Conservation (phyloP, 2,888 invertebrate genomes). For the Rotaria magnacalcarata region DNA sequence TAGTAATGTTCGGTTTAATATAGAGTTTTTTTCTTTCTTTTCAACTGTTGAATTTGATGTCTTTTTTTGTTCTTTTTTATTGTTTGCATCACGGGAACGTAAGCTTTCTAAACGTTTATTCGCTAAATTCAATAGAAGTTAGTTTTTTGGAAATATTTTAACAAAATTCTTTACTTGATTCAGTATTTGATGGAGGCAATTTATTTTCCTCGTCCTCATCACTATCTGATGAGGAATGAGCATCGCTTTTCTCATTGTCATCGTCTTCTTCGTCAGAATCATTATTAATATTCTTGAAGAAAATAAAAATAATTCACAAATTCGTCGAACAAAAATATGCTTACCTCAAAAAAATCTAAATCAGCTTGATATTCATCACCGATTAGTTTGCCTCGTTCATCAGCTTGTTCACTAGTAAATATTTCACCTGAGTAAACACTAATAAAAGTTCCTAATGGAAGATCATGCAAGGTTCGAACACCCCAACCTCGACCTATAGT, state of each 20-base stretch:
- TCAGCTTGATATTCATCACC: conserved; percentile 93
- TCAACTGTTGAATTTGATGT: not conserved
- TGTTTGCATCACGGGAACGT: not conserved
- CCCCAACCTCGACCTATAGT: conserved; percentile 88
- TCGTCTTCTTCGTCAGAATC: not conserved
- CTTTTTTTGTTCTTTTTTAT: not conserved
- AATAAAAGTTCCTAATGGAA: conserved; percentile 87
- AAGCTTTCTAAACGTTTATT: not conserved
- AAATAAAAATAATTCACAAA: not conserved
- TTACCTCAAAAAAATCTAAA: conserved; percentile 80
- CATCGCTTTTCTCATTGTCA: not conserved
- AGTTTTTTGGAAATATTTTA: not conserved
- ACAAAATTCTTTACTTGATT: not conserved
- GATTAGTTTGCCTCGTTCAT: conserved; percentile 69
- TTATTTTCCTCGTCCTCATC: conserved; percentile 1
- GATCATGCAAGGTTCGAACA: conserved; percentile 84
- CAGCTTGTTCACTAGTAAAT: conserved; percentile 71
- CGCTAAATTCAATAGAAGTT: not conserved
- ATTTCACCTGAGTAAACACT: conserved; percentile 91
- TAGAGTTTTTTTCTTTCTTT: not conserved
- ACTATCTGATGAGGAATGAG: no score
- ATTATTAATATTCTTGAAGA: not conserved
- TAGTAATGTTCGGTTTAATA: not conserved
- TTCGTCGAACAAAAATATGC: not conserved
- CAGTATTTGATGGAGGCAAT: not conserved